Evolutionary conservation across 2,888 invertebrate species (phyloP), one percentile per base, ranked within the genome.

Genomic region (Cataglyphis cursor): DNA sequence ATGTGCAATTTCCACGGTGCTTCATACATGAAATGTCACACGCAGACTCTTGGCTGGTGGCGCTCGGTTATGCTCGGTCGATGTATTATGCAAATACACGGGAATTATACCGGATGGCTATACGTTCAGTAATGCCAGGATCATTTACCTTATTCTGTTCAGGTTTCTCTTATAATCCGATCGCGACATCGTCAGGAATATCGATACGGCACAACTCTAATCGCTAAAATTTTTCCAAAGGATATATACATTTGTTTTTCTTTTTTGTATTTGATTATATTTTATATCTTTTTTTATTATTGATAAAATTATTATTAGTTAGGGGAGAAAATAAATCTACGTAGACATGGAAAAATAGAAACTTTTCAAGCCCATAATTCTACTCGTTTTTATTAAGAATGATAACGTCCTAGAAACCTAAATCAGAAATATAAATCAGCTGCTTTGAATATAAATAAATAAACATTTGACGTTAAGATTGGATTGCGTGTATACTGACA

Each of bases 361-460:
- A 59, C 31, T 59, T 18, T 28, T 4, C 12, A 54, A 65, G 38
- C 59, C 18, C 10, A 44, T 59, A 78, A 48, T 31, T 31, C 6
- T 31, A 21, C 12, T 38, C n/a, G 24, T 18, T 54, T 65, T 41
- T 38, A 28, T 54, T 41, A 6, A 31, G 28, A n/a, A 51, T 66
- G 28, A 5, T 41, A 65, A 66, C 51, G 18, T 3, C n/a, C 3
- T 41, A 41, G 41, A 57, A 59, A 70, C 28, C 57, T 18, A n/a
- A 48, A 68, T 68, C 41, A 57, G 44, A 44, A 78, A 78, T 70
- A 78, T 44, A 78, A 44, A 70, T 78, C 38, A 70, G 31, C 59
- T 70, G 48, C 31, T 59, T 4, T 9, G 68, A 78, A 59, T 78
- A 59, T 31, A 31, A 31, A 31, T 31, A 31, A 31, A 70, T 44